phyloP scores from a whole-genome alignment of 1,140 invertebrate genomes.

The Agrilus planipennis region DNA sequence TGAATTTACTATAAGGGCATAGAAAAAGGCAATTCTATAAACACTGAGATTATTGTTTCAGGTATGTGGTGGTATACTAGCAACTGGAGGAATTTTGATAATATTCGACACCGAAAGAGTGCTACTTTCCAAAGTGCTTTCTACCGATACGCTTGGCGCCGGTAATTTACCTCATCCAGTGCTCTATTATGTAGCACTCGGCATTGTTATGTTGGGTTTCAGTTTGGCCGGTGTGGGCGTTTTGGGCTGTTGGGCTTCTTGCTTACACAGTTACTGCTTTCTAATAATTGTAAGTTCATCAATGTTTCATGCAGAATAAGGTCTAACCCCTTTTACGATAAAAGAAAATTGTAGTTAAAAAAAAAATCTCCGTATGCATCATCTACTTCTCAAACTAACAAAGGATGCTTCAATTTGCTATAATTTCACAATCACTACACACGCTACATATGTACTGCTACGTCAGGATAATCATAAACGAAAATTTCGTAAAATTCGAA shows the following conservation, averaged over 20 bases:
- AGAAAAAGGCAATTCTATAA: too few relatives aligned
- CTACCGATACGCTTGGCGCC: slow-evolving; percentile 40
- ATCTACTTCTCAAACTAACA: too few relatives aligned
- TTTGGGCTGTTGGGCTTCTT: slow-evolving; percentile 66
- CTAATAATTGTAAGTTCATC: slow-evolving; percentile 50
- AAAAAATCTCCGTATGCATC: too few relatives aligned
- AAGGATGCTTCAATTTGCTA: too few relatives aligned
- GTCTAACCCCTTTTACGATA: too few relatives aligned
- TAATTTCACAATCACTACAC: too few relatives aligned
- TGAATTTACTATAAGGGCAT: too few relatives aligned
- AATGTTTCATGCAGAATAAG: too few relatives aligned
- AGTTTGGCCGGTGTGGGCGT: slow-evolving; percentile 50
- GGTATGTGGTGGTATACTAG: slow-evolving; percentile 55
- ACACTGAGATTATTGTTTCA: slow-evolving; percentile 36
- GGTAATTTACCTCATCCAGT: slow-evolving; percentile 54
- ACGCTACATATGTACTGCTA: too few relatives aligned
- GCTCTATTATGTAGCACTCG: slow-evolving; percentile 60
- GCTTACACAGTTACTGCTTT: slow-evolving; percentile 57
- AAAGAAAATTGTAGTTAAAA: too few relatives aligned
- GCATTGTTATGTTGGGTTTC: slow-evolving; percentile 50
- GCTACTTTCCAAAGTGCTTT: slow-evolving; percentile 50
- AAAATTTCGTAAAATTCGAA: too few relatives aligned
- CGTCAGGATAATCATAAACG: too few relatives aligned
- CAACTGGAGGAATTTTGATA: slow-evolving; percentile 56
- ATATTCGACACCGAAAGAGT: slow-evolving; percentile 54